phyloP scores from a whole-genome alignment of 2,797 vertebrate species.

The Kryptopterus vitreolus region DNA sequence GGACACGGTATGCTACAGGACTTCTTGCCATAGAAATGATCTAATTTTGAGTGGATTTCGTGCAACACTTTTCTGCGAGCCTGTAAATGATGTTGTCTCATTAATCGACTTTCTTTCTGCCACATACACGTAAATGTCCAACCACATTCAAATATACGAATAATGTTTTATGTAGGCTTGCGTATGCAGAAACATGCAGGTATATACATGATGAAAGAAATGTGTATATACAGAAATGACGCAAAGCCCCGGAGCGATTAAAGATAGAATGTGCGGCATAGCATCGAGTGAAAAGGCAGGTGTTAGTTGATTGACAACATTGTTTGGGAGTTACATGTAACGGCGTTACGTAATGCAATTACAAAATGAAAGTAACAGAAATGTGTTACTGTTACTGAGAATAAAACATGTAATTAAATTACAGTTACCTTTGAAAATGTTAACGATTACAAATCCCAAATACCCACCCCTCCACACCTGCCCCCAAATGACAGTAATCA shows the following conservation, averaged over 20 bases:
- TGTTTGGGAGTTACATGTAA: too few relatives aligned
- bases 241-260: neutral
- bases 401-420: too few relatives aligned
- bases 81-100: neutral
- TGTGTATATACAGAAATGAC: neutral
- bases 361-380: too few relatives aligned
- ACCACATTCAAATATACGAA: neutral
- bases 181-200: neutral
- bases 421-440: too few relatives aligned
- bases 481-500: too few relatives aligned
- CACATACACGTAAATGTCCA: neutral
- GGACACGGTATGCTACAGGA: neutral
- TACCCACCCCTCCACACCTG: too few relatives aligned
- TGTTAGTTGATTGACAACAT: too few relatives aligned
- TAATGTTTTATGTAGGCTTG: neutral
- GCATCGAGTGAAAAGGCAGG: neutral
- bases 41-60: neutral
- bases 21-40: neutral
- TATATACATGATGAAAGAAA: too few relatives aligned
- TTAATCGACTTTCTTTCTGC: slow-evolving; percentile 2
- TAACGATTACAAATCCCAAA: too few relatives aligned
- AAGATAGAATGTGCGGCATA: neutral
- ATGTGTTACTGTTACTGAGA: too few relatives aligned
- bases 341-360: too few relatives aligned
- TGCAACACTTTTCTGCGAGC: neutral